Base-by-base conservation (phyloP, 2,888 invertebrate species). In the Himalopsyche tibetana region DNA sequence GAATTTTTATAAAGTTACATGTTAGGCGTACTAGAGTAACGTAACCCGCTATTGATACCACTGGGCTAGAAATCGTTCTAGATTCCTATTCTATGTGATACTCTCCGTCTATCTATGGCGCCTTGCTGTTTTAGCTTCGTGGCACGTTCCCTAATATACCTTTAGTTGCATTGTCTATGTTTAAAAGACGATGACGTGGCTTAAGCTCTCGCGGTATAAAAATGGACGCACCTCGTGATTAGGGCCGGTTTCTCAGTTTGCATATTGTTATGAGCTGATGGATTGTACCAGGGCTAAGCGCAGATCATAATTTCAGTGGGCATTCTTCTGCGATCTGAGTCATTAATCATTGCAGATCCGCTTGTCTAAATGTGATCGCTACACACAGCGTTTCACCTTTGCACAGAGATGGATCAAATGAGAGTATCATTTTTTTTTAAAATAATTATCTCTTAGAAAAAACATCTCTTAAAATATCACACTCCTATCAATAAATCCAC, bases 301-400 rank as follows among this genome's bases (percentile, higher is more conserved):
- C 63, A 19, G 63, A 19, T 63, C 28, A 63, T 63, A 63, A 19
- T 63, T 63, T 63, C 63, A 19, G 28, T 3, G 63, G 19, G 63
- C 63, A 28, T 63, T 63, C 63, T 63, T 63, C 19, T 19, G n/a
- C 19, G 19, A 51, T 51, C 15, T 19, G 19, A 19, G 6, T 63
- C 63, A 63, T 63, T 63, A 63, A 63, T 63, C 63, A 63, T 56
- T 19, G 63, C 28, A 63, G n/a, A 63, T 63, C 19, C 63, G 19
- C 63, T 63, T 63, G 63, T 63, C 19, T 63, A 63, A 63, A 15
- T 8, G 63, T 63, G 63, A 63, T 63, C 63, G 63, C 63, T 63
- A 19, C 63, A 63, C 11, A 28, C 6, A 63, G 11, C 63, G 6
- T 19, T 19, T 63, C 63, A 63, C 63, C 63, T 63, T 63, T 63